phyloP scores from a whole-genome alignment of 2,113 vertebrate genomes.

The Pluvialis apricaria region DNA sequence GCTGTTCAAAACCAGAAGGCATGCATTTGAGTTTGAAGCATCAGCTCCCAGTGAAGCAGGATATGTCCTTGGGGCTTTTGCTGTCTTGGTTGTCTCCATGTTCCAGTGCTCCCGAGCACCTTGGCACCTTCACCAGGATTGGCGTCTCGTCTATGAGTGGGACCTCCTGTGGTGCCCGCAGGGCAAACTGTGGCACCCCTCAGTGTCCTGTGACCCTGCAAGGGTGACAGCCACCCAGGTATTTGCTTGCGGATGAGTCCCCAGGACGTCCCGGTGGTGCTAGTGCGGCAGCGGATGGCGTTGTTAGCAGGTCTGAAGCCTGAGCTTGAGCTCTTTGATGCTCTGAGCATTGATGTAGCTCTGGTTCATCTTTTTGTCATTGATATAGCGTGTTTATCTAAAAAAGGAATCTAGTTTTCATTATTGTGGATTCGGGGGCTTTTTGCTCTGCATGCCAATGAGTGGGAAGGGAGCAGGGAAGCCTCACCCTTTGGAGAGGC shows the following conservation, averaged over 20 bases:
- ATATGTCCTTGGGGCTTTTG: not conserved
- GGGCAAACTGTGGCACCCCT: not conserved
- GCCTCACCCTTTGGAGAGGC: not conserved
- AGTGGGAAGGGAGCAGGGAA: not conserved
- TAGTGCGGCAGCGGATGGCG: not conserved
- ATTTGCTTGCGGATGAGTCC: not conserved
- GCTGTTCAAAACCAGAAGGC: not conserved
- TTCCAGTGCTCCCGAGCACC: not conserved
- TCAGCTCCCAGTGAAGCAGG: not conserved
- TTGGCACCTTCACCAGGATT: not conserved
- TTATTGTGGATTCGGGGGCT: not conserved
- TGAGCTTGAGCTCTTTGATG: not conserved
- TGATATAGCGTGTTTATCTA: not conserved
- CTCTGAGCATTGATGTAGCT: not conserved
- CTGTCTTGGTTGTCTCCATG: not conserved
- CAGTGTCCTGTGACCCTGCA: not conserved
- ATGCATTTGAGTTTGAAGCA: not conserved
- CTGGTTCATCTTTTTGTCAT: not conserved
- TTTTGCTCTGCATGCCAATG: not conserved
- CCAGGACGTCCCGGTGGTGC: rapidly evolving
- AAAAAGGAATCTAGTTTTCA: not conserved
- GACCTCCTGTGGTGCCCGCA: not conserved
- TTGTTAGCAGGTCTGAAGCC: not conserved
- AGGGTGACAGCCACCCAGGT: no score
- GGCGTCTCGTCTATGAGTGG: rapidly evolving